Evolutionary conservation across 2,888 invertebrate species (phyloP).

Genomic region (Sarcophaga variegata): DNA sequence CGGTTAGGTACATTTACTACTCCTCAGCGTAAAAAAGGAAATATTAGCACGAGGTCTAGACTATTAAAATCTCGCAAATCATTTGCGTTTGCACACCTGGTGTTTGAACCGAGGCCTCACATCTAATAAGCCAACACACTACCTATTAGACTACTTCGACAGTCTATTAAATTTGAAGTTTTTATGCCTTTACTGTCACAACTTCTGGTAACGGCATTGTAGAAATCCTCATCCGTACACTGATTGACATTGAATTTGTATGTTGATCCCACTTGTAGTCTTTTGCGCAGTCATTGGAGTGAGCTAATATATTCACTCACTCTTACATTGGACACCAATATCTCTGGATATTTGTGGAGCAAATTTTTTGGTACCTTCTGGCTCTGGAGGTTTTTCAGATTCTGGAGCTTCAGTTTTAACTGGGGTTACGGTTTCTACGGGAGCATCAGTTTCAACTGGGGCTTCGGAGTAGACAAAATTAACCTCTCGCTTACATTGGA

Average conservation of each 20-base stretch:
- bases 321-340: conserved; percentile 58
- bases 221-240: conserved; percentile 64
- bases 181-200: conserved; percentile 53
- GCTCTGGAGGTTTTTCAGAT: not conserved
- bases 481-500: conserved; percentile 65
- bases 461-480: conserved; percentile 37
- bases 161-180: conserved; percentile 49
- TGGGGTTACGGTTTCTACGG: not conserved
- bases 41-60: too few species aligned
- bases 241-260: conserved; percentile 46
- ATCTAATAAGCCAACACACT: too few species aligned
- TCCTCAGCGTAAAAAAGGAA: too few species aligned
- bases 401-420: not conserved
- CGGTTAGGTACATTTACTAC: too few species aligned
- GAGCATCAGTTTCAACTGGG: not conserved
- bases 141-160: not conserved
- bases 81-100: too few species aligned
- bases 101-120: too few species aligned
- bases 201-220: conserved; percentile 17
- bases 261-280: conserved; percentile 64
- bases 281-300: conserved; percentile 67
- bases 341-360: not conserved
- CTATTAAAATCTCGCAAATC: too few species aligned
- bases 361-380: not conserved
- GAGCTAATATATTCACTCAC: conserved; percentile 64